Conservation (phyloP, 2,888 invertebrate genomes). For the Andricus quercusramuli region DNA sequence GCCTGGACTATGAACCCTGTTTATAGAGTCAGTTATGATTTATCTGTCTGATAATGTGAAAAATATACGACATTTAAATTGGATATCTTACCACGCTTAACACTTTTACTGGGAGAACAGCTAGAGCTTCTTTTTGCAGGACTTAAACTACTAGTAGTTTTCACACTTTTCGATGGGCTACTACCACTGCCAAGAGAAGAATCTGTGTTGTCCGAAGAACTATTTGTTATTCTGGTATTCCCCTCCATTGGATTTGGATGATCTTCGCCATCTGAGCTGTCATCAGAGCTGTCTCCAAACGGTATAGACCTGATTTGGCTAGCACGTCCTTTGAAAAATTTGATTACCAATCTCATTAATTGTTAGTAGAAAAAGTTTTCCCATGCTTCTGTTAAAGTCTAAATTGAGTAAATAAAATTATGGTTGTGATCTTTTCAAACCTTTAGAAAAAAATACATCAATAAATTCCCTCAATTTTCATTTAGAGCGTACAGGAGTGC, state of each 20-base stretch:
- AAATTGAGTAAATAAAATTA: too few species aligned
- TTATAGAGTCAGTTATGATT: too few species aligned
- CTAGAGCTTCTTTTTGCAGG: conserved; percentile 91
- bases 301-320: conserved; percentile 98
- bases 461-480: too few species aligned
- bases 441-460: too few species aligned
- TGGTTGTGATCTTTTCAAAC: too few species aligned
- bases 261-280: conserved; percentile 95
- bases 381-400: too few species aligned
- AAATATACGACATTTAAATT: conserved; percentile 47
- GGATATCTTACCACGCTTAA: conserved; percentile 85
- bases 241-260: conserved; percentile 81
- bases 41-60: not conserved
- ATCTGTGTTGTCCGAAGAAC: conserved; percentile 81
- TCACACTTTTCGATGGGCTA: conserved; percentile 92
- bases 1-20: too few species aligned
- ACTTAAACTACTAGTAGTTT: conserved; percentile 91
- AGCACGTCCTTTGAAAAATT: conserved; percentile 82
- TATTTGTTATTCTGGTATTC: conserved; percentile 79
- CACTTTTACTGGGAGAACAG: conserved; percentile 90
- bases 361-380: too few species aligned
- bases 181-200: conserved; percentile 85
- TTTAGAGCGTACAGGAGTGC: not conserved
- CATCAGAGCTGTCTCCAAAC: conserved; percentile 96
- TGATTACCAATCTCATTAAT: not conserved